Evolutionary conservation across 2,797 vertebrate species (phyloP), one percentile per base, ranked within the genome.

Genomic region (Periophthalmus magnuspinnatus): DNA sequence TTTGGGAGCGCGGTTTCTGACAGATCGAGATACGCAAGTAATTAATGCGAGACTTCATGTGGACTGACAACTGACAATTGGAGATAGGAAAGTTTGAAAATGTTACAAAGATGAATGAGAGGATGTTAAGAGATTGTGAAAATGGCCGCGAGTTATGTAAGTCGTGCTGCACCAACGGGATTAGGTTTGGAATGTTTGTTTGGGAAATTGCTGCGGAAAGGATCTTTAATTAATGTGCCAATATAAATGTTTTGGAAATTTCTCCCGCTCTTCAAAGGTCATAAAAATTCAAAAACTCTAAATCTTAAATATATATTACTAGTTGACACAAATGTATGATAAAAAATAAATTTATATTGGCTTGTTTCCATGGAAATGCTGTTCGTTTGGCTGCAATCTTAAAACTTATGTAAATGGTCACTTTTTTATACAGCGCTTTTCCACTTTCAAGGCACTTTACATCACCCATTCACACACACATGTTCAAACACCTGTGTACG

Each of bases 1-100:
- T 72, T 83, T 81, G 75, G 75, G 69, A 9, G 47, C 72, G 57
- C 74, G 56, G 67, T 81, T 77, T 72, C 59, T 84, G 82, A 83
- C 80, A 87, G 70, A 82, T 71, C 68, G 68, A 34, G 32, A 57
- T 32, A 79, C 48, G 22, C 7, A 54, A 52, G 76, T 84, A 75
- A 86, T 87, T 79, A 81, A 76, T 72, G 63, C 28, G 33, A 34
- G 64, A 56, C 69, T 65, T 80, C 68, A 74, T 69, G 73, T 61
- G 65, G 70, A 82, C 59, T 56, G 71, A 81, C 60, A 76, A 70
- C 48, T 76, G 77, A 67, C 67, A 82, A 80, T 83, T 78, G 65
- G 75, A 68, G 62, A 41, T 45, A 71, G n/a, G 72, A 36, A 22
- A 41, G 32, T 45, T 55, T 78, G 8, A 19, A 16, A 68, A 72